phyloP scores from a whole-genome alignment of 2,888 invertebrate genomes.

The Ormyrus pomaceus region DNA sequence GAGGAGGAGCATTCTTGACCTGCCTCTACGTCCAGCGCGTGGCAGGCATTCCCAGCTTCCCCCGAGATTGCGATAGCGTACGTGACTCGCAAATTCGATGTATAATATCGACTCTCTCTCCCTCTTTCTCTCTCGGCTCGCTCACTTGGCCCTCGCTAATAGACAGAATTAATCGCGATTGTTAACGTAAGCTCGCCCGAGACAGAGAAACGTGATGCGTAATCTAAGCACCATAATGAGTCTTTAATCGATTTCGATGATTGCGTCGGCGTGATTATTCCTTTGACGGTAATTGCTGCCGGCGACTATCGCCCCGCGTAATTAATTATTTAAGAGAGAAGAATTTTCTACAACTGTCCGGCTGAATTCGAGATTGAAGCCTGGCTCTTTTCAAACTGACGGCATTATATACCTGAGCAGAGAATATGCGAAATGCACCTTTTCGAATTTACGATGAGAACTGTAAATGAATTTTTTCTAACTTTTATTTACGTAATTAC shows the following conservation, averaged over 20 bases:
- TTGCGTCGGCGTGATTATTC: slow-evolving; percentile 42
- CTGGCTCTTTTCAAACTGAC: too few relatives aligned
- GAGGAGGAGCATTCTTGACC: slow-evolving; percentile 49
- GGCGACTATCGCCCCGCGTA: background rate
- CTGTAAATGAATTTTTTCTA: too few relatives aligned
- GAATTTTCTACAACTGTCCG: too few relatives aligned
- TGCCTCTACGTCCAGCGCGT: slow-evolving; percentile 42
- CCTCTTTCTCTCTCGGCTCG: background rate
- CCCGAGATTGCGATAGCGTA: slow-evolving; percentile 59
- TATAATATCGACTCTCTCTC: slow-evolving; percentile 49
- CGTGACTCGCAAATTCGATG: slow-evolving; percentile 60
- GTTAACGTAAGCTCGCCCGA: slow-evolving; percentile 48
- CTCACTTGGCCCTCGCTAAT: slow-evolving; percentile 31
- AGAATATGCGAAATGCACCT: too few relatives aligned
- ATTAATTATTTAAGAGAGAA: slow-evolving; percentile 38
- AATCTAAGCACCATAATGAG: slow-evolving; percentile 50
- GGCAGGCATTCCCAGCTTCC: slow-evolving; percentile 56
- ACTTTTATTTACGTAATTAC: too few relatives aligned
- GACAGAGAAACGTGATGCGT: slow-evolving; percentile 40
- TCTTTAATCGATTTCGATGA: slow-evolving; percentile 55
- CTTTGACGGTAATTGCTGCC: slow-evolving; percentile 30
- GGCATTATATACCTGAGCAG: too few relatives aligned
- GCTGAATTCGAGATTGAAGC: too few relatives aligned
- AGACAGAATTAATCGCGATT: slow-evolving; percentile 55
- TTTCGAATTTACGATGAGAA: too few relatives aligned